Conservation (phyloP, 2,113 vertebrate species). For the Danionella cerebrum region DNA sequence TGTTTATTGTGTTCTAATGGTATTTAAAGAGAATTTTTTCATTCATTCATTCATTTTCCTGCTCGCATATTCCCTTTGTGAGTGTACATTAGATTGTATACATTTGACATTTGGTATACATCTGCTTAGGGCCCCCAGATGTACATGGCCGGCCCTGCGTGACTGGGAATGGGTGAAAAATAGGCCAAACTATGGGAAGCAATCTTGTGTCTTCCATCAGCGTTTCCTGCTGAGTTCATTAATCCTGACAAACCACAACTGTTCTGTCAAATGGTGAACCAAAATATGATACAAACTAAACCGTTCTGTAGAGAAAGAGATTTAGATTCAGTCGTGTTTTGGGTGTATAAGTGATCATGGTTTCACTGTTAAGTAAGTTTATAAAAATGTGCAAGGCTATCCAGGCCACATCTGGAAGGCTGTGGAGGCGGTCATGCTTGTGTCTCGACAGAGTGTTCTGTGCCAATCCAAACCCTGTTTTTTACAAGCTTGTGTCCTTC, state of each 20-base stretch:
- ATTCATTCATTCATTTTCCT: no score
- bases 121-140: no score
- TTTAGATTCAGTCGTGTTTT: no score
- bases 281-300: no score
- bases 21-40: no score
- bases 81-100: no score
- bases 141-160: no score
- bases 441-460: background rate
- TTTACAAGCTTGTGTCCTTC: background rate
- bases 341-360: background rate
- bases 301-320: background rate
- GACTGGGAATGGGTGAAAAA: background rate
- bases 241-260: background rate
- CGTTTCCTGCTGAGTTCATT: slow-evolving; percentile 18
- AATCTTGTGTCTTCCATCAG: background rate
- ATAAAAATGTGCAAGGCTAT: slow-evolving; percentile 3
- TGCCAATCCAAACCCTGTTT: background rate
- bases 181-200: background rate
- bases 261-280: background rate
- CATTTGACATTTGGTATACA: no score
- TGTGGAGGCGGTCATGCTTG: background rate
- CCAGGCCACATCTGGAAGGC: background rate
- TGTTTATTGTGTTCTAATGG: no score
- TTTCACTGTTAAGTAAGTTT: slow-evolving; percentile 7
- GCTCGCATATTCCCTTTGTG: no score